Base-by-base conservation (phyloP, 2,888 invertebrate genomes). In the Laspeyria flexula region DNA sequence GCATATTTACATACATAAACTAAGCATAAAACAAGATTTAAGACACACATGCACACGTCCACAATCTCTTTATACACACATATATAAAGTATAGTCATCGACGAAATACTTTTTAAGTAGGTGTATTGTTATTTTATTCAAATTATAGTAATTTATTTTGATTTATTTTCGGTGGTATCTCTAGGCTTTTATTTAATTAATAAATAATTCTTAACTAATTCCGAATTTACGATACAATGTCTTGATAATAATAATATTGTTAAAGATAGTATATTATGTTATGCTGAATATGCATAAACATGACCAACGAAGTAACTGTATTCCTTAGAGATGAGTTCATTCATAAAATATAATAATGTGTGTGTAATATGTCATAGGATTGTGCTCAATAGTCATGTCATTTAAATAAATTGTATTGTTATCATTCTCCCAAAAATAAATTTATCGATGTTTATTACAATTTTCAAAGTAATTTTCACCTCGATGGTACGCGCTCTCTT, bases 401-500 rank as follows among this genome's bases (percentile, higher is more conserved):
- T 16, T 41, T 41, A n/a, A 9, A 34, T 34, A 34, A 34, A n/a
- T 9, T n/a, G 7, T 30, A 18, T 41, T 15, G 15, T 41, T 7
- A 30, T 30, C 30, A 12, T 16, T 11, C 6, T 15, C 12, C 15
- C 1, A 29, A 9, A 16, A 29, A 40, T 11, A 39, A 41, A 25
- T 37, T 21, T 4, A 4, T 13, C 7, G 16, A 5, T 11, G 42
- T 39, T 33, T 4, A 64, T 55, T 48, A 58, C 53, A 37, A 54
- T 57, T n/a, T 35, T 39, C 31, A 21, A 47, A 50, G 43, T 45
- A 55, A 46, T 77, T 75, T 68, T 72, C 58, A 53, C 31, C 58
- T 52, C 68, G 85, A 85, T 62, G 75, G 82, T 88, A 88, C 87
- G 43, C 59, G 71, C 58, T 75, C 76, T 83, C 78, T 87, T 89